Evolutionary conservation across 1,140 invertebrate genomes (phyloP).

Genomic region (Sesamia nonagrioides): DNA sequence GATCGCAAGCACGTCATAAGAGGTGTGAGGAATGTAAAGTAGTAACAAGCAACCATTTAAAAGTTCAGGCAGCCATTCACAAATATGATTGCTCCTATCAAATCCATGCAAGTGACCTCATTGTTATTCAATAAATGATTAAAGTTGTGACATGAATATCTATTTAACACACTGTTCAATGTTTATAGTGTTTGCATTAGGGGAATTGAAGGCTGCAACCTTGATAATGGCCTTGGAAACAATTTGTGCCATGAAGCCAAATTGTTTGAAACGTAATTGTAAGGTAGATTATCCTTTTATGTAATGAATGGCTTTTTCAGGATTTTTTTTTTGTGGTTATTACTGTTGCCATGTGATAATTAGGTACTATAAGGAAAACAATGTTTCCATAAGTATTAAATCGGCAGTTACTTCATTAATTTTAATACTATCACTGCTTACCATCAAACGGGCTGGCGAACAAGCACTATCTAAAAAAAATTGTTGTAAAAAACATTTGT

Average conservation of each 20-base stretch:
- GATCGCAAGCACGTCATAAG: background rate
- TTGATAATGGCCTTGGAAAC: slow-evolving; percentile 34
- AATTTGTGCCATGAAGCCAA: slow-evolving; percentile 9
- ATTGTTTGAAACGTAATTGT: slow-evolving; percentile 2
- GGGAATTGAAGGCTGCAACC: slow-evolving; percentile 15
- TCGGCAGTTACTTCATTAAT: too few relatives aligned
- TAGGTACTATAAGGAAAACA: background rate
- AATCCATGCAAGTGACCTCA: slow-evolving; percentile 21
- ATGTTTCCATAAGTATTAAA: too few relatives aligned
- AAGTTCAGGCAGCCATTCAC: slow-evolving; percentile 27
- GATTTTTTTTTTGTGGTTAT: background rate
- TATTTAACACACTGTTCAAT: background rate
- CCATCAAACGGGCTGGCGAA: too few relatives aligned
- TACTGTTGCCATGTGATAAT: too few relatives aligned
- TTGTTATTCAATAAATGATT: slow-evolving; percentile 41
- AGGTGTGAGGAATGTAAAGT: slow-evolving; percentile 6
- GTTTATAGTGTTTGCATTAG: slow-evolving; percentile 19
- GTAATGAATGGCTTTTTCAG: background rate
- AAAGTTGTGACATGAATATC: slow-evolving; percentile 44
- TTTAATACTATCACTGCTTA: too few relatives aligned
- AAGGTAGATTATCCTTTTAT: slow-evolving; percentile 15
- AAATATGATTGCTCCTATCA: slow-evolving; percentile 34
- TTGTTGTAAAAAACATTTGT: too few relatives aligned
- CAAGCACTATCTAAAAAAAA: too few relatives aligned
- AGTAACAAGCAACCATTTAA: slow-evolving; percentile 7